Evolutionary conservation across 2,797 vertebrate species (phyloP).

Genomic region (Sphaeramia orbicularis): DNA sequence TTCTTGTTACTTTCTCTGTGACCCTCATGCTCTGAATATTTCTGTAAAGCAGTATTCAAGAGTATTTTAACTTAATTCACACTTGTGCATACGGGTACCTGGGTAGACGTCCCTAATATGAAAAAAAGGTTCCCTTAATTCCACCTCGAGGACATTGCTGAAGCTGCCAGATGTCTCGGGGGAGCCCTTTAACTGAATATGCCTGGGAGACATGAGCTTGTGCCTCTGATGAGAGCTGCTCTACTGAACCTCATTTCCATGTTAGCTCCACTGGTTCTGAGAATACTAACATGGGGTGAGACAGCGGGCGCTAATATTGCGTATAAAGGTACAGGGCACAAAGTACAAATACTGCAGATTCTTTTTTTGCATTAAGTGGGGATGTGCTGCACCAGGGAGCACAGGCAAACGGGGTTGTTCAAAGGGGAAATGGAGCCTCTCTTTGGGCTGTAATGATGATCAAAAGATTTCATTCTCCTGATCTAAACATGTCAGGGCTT

Average conservation of each 20-base stretch:
- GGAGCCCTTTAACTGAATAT: conserved; percentile 57
- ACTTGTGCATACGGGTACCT: conserved; percentile 14
- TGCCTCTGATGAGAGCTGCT: conserved; percentile 53
- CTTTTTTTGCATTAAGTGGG: not conserved
- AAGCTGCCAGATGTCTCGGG: conserved; percentile 55
- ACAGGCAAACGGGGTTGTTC: not conserved
- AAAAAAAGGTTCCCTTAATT: conserved; percentile 49
- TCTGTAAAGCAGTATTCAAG: no score
- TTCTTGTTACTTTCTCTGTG: no score
- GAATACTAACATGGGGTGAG: conserved; percentile 20
- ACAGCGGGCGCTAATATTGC: conserved; percentile 28
- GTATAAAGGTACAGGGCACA: conserved; percentile 3
- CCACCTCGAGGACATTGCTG: conserved; percentile 44
- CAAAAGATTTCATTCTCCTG: no score
- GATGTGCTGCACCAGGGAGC: not conserved
- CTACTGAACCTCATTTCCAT: conserved; percentile 56
- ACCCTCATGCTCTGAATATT: no score
- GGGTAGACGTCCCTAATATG: conserved; percentile 40
- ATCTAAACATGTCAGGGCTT: no score
- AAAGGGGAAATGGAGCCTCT: no score
- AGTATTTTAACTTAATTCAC: conserved; percentile 2
- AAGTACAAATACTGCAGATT: not conserved
- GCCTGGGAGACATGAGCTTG: conserved; percentile 47
- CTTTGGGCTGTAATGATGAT: no score
- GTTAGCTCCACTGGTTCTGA: conserved; percentile 37